Base-by-base conservation (phyloP, 1,140 invertebrate species). In the Euwallacea fornicatus region DNA sequence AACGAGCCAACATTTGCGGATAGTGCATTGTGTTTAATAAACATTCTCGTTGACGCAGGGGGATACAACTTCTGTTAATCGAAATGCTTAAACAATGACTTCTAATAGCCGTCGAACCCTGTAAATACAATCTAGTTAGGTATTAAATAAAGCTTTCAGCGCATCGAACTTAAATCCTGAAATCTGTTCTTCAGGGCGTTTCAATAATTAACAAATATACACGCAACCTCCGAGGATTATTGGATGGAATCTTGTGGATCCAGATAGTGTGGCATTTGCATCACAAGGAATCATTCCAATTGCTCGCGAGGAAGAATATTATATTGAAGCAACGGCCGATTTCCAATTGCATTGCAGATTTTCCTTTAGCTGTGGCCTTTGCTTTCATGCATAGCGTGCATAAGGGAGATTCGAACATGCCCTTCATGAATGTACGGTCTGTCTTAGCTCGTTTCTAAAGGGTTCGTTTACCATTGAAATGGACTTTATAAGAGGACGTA, bases 261-360 rank as follows among this genome's bases (percentile, higher is more conserved):
- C 16, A 61, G 56, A 56, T 7, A 44, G 16, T 59, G 42, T 2
- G 21, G 21, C 16, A 68, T 68, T 68, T 68, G 56, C 66, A 68
- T 68, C 21, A 68, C 46, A 68, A 68, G 55, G 66, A 60, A 59
- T 68, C 42, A 68, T 60, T 47, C 60, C 65, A 44, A 59, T 67
- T 21, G 55, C 41, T 41, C 16, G 10, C 55, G 13, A 58, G 58
- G 58, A 7, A 54, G 56, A 68, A 60, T 68, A 68, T 68, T 60
- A 68, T 68, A 68, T 68, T 68, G 15, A 9, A 60, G 42, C 54
- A 42, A 33, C 47, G 50, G 44, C 33, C 44, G 53, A 68, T 68
- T 44, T n/a, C 55, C 21, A 55, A 68, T 68, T 68, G 55, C 56
- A 59, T 60, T 59, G 55, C 44, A 68, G 66, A 68, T 68, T 68